Base-by-base conservation (phyloP, 2,113 vertebrate species). In the Hyperopisus bebe region DNA sequence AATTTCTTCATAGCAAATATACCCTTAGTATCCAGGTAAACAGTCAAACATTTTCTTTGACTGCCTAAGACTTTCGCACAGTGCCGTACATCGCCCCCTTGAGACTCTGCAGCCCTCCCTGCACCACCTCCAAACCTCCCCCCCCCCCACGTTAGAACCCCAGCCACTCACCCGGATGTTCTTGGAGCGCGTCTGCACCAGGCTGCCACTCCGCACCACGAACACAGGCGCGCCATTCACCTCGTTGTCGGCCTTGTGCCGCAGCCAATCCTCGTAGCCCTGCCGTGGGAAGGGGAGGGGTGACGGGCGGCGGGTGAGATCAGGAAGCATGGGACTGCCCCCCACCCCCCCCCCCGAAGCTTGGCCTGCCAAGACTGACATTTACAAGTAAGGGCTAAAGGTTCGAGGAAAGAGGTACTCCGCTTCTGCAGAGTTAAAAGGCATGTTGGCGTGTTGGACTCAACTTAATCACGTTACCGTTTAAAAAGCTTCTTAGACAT, bases 191-290 rank as follows among this genome's bases (percentile, higher is more conserved):
- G 98, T 99, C 95, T 99, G 98, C 2, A 99, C 98, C 95, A 99
- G 97, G 94, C 98, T 96, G 93, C 98, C 98, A 83, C 98, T 99
- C 92, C 98, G 97, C 91, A 99, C 98, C 91, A 99, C 98, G 92
- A 98, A 98, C 90, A 99, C 98, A 0, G 98, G 98, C 91, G 98
- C 98, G 88, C 98, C 97, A 0, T 99, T 99, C 87, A 99, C 98
- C 96, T 99, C 98, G 89, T 99, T 99, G 95, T 99, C 98, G 5
- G 98, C 98, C 92, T 98, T 99, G 94, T 99, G 98, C 80, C 98
- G 96, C 90, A 99, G 95, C 98, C 98, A 99, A 90, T 99, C 98
- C 94, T 99, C 98, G 90, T 98, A 99, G 88, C 98, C 98, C 98
- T 99, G 47, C 0, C 11, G 62, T 83, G 21, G 24, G 87, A 31